Percentiles rank a stretch among this genome's conserved stretches.
Evolutionary conservation across 2,888 invertebrate species (phyloP).

Genomic region (Myopa testacea): DNA sequence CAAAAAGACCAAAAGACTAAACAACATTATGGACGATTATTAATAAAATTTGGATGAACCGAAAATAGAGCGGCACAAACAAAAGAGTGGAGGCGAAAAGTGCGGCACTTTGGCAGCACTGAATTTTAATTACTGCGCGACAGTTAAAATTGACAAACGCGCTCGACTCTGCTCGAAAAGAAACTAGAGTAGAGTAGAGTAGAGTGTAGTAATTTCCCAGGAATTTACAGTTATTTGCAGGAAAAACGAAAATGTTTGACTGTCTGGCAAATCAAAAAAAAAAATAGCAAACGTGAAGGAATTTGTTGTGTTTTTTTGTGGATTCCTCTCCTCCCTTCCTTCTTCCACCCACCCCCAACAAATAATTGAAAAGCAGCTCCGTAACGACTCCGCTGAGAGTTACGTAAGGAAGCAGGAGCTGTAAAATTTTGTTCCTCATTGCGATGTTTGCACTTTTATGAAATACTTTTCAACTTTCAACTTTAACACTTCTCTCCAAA

Average conservation of each 20-base stretch:
- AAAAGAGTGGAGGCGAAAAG: neutral
- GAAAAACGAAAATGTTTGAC: too few relatives aligned
- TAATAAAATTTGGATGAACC: constrained; percentile 15
- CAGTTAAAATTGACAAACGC: constrained; percentile 21
- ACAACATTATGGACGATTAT: constrained; percentile 29
- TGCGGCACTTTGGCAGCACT: constrained; percentile 16
- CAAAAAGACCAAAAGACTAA: neutral
- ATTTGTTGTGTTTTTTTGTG: neutral
- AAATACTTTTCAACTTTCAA: neutral
- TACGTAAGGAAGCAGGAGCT: too few relatives aligned
- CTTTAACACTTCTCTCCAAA: neutral
- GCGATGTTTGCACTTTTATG: neutral
- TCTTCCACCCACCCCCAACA: neutral
- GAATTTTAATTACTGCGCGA: constrained; percentile 33
- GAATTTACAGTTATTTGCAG: neutral
- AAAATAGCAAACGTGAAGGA: neutral
- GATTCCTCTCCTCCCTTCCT: neutral
- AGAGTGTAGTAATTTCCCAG: neutral
- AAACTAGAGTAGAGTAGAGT: neutral
- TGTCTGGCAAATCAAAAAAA: too few relatives aligned
- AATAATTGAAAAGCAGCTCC: neutral
- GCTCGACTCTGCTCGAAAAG: neutral
- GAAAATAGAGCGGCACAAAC: neutral
- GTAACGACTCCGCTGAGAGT: too few relatives aligned
- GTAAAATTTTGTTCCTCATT: too few relatives aligned